phyloP scores from a whole-genome alignment of 2,113 vertebrate genomes.

The Zosterops lateralis region DNA sequence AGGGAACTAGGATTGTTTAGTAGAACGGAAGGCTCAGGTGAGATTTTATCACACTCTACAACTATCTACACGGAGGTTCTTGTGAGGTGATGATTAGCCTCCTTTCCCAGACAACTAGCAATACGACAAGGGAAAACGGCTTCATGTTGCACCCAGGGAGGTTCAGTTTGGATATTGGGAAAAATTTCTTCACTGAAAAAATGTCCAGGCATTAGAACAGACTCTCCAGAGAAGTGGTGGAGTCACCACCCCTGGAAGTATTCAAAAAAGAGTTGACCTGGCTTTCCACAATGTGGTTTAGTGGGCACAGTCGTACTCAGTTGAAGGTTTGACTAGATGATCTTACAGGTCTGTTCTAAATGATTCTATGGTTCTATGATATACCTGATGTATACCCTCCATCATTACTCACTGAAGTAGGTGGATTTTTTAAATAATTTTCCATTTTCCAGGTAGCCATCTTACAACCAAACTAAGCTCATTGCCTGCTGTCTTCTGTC shows the following conservation, averaged over 20 bases:
- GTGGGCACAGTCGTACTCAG: background rate
- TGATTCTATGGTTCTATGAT: background rate
- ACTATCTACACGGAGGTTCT: background rate
- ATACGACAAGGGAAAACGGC: background rate
- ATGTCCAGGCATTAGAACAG: background rate
- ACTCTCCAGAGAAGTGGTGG: too few species aligned
- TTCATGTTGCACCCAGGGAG: background rate
- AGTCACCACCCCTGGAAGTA: background rate
- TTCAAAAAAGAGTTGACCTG: background rate
- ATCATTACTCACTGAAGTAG: background rate
- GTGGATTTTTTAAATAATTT: background rate
- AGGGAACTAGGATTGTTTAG: background rate
- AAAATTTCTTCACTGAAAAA: background rate
- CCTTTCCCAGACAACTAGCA: background rate
- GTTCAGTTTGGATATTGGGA: background rate
- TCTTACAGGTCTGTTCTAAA: background rate
- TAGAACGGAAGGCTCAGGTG: background rate
- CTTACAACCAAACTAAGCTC: background rate
- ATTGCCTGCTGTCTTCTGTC: background rate
- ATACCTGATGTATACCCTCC: background rate
- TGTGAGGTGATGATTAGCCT: background rate
- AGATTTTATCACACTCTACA: rapidly evolving
- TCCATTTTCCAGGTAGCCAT: background rate
- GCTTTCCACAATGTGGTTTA: background rate
- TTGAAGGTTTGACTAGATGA: background rate